A percentile compares a stretch with the other conserved stretches of the same genome.
phyloP scores from a whole-genome alignment of 2,797 vertebrate genomes.

The Phataginus tetradactyla region DNA sequence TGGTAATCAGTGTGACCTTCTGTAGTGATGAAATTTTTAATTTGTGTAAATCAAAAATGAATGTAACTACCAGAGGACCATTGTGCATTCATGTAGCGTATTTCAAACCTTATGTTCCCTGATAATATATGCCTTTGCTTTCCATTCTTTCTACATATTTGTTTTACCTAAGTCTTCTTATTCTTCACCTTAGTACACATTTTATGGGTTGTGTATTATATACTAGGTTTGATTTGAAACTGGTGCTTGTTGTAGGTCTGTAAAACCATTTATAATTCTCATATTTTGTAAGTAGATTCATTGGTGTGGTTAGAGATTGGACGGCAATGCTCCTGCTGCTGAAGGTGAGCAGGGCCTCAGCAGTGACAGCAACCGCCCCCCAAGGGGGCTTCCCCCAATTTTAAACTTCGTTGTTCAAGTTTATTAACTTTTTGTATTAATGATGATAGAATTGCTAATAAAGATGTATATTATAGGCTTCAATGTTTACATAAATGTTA shows the following conservation, averaged over 20 bases:
- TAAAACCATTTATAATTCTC: background rate
- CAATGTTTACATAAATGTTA: slow-evolving; percentile 69
- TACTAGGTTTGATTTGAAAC: background rate
- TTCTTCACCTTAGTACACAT: background rate
- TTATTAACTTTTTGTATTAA: slow-evolving; percentile 60
- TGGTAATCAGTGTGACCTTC: background rate
- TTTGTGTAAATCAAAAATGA: background rate
- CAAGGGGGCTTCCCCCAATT: slow-evolving; percentile 61
- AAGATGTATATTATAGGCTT: background rate
- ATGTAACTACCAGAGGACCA: background rate
- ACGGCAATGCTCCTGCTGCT: background rate
- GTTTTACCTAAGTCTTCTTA: background rate
- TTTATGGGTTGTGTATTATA: background rate
- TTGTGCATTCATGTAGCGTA: fast-evolving
- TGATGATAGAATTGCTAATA: background rate
- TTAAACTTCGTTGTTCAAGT: background rate
- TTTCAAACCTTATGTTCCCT: background rate
- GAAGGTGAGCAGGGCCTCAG: background rate
- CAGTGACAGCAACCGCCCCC: slow-evolving; percentile 51
- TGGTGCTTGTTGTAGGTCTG: background rate
- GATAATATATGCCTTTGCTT: background rate
- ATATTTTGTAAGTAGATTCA: fast-evolving
- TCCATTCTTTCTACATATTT: background rate
- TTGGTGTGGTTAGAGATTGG: background rate
- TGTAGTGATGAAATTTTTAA: background rate